Evolutionary conservation across 2,888 invertebrate species (phyloP).

Genomic region (Mesopsocus fuscifrons): DNA sequence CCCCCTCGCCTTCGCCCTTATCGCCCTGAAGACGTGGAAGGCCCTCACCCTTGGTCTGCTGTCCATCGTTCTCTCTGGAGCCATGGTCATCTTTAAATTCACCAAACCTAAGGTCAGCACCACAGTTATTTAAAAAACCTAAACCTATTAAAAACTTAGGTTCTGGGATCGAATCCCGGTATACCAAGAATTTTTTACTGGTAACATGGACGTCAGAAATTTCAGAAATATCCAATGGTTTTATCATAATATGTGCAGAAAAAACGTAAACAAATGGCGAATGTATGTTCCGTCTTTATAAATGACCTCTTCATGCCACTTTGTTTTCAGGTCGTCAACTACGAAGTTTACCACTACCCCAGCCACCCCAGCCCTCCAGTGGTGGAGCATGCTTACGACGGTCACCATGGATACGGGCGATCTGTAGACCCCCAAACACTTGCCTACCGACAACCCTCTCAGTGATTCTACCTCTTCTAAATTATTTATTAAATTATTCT

Average conservation of each 20-base stretch:
- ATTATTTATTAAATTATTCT: too few species aligned
- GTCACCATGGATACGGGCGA: slow-evolving; percentile 4
- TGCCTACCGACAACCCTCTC: neutral
- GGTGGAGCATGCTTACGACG: neutral
- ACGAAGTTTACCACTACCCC: slow-evolving; percentile 71
- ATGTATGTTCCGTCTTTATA: too few species aligned
- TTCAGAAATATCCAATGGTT: too few species aligned
- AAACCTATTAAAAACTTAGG: too few species aligned
- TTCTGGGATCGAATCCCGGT: slow-evolving; percentile 8
- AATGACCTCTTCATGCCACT: too few species aligned
- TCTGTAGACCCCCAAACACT: slow-evolving; percentile 4
- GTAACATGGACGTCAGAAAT: too few species aligned
- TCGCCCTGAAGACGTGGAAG: slow-evolving; percentile 79
- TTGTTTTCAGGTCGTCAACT: slow-evolving; percentile 42
- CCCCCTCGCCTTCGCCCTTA: slow-evolving; percentile 59
- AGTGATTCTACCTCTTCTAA: too few species aligned
- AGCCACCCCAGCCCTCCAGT: slow-evolving; percentile 28
- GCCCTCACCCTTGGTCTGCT: slow-evolving; percentile 68
- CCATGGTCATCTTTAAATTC: slow-evolving; percentile 70
- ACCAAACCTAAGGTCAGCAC: slow-evolving; percentile 69
- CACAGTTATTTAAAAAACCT: neutral
- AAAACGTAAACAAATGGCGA: too few species aligned
- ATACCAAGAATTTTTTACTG: too few species aligned
- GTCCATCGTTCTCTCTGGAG: slow-evolving; percentile 66
- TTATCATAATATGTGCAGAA: too few species aligned